A percentile compares a stretch with the other conserved stretches of the same genome.
Evolutionary conservation across 2,113 vertebrate species (phyloP).

Genomic region (Nipponia nippon): DNA sequence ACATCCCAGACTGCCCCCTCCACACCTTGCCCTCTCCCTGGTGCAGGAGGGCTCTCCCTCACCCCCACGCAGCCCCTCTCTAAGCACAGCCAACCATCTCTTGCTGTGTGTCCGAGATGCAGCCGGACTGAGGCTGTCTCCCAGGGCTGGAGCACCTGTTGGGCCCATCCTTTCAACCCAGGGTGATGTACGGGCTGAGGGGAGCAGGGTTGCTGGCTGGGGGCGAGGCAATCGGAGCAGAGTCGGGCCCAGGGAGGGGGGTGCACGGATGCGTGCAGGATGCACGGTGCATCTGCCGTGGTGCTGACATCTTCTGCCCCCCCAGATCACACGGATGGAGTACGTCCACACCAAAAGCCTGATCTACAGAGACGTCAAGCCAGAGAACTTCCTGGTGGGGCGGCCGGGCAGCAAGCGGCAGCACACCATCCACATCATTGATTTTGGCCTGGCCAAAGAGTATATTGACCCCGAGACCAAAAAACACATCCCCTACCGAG

Average conservation of each 20-base stretch:
- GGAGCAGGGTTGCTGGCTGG: neutral
- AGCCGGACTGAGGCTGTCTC: neutral
- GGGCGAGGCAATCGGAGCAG: fast-evolving
- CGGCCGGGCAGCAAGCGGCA: constrained; percentile 93
- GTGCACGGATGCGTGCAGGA: fast-evolving
- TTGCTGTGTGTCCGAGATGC: too few species aligned
- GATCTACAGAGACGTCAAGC: constrained; percentile 97
- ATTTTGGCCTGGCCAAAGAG: constrained; percentile 99
- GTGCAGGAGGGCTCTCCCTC: neutral
- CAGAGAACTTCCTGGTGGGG: constrained; percentile 96
- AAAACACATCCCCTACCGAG: constrained; percentile 99
- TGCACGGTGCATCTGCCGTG: fast-evolving
- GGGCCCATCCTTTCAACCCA: fast-evolving
- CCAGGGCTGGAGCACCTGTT: fast-evolving
- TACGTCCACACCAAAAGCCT: constrained; percentile 96
- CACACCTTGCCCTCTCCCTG: neutral
- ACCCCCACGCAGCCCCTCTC: neutral
- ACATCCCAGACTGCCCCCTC: neutral
- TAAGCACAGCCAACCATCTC: neutral
- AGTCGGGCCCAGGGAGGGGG: neutral
- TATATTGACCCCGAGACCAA: constrained; percentile 99
- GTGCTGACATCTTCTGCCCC: neutral
- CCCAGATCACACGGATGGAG: constrained; percentile 96
- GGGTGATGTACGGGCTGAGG: neutral
- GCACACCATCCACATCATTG: constrained; percentile 97